phyloP scores from a whole-genome alignment of 2,888 invertebrate genomes.

The Euphydryas editha region DNA sequence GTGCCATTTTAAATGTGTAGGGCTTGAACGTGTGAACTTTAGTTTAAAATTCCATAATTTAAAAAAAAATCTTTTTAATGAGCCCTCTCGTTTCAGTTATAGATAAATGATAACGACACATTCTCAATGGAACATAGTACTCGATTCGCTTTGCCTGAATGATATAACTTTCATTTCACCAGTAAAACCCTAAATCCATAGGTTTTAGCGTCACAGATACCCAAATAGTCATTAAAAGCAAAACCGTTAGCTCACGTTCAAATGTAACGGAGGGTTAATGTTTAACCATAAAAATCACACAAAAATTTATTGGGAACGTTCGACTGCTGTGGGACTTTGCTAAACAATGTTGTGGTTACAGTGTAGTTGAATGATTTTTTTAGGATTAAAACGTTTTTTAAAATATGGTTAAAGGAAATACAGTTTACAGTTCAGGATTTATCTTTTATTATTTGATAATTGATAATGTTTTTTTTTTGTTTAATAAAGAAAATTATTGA shows the following conservation, averaged over 20 bases:
- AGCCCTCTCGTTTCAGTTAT: too few species aligned
- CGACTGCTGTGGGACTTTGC: conserved; percentile 22
- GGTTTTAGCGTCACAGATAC: conserved; percentile 13
- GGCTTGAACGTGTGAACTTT: too few species aligned
- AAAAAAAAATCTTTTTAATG: too few species aligned
- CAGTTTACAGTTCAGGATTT: neutral
- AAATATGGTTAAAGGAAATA: neutral
- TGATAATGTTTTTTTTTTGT: too few species aligned
- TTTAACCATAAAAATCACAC: conserved; percentile 42
- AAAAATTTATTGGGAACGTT: conserved; percentile 35
- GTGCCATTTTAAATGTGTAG: too few species aligned
- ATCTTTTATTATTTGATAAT: too few species aligned
- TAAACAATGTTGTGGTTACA: conserved; percentile 27
- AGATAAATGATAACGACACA: neutral
- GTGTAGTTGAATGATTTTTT: neutral
- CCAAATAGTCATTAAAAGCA: conserved; percentile 23
- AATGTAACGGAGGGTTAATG: conserved; percentile 38
- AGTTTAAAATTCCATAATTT: too few species aligned
- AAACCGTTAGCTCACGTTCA: conserved; percentile 29
- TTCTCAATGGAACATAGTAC: neutral
- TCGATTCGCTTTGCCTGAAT: neutral
- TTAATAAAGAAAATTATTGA: too few species aligned
- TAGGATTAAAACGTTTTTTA: neutral
- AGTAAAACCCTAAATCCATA: conserved; percentile 9
- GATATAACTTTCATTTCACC: neutral